Evolutionary conservation across 2,888 invertebrate species (phyloP), one percentile per base, ranked within the genome.

Genomic region (Frankliniella fusca): DNA sequence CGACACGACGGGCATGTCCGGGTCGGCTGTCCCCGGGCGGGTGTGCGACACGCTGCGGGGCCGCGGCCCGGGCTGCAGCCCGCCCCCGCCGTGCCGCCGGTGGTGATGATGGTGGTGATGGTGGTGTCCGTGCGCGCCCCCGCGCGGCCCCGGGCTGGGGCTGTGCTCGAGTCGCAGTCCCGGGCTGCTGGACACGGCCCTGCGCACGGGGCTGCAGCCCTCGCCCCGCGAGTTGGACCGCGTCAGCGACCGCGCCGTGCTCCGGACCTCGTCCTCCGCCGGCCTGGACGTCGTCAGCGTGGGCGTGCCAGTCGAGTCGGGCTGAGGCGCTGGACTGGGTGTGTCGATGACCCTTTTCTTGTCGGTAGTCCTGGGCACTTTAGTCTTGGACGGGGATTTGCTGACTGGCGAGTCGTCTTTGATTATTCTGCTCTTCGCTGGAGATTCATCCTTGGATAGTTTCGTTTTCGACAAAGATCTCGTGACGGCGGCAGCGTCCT

Each of bases 161-260:
- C 70, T 27, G 70, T 76, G 70, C 23, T 10, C 70, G 70, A 23
- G 1, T 11, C 70, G 70, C 10, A 27, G 27, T 7, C 70, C 23
- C 11, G 70, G 70, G 27, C 70, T 76, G 70, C 70, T 76, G 27
- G 70, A 76, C 70, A 76, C 70, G 23, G 70, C 70, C 23, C 70
- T 23, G 27, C 70, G 70, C 23, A 76, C 70, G 27, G 70, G 70
- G 27, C 70, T 76, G 23, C 3, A 9, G 70, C 23, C 27, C 23
- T 76, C 70, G 23, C 70, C 70, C 23, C 70, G 9, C 23, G 70
- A 76, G 23, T 23, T 9, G 8, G 70, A 76, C 70, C 27, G 23
- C 70, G 23, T 23, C 70, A 76, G 70, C 70, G 70, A 9, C 23
- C 70, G 23, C 23, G 70, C 70, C 70, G 70, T 76, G 70, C 70